Percentiles rank a stretch among this genome's conserved stretches.
phyloP scores from a whole-genome alignment of 2,888 invertebrate genomes.

The Rhamnusium bicolor region DNA sequence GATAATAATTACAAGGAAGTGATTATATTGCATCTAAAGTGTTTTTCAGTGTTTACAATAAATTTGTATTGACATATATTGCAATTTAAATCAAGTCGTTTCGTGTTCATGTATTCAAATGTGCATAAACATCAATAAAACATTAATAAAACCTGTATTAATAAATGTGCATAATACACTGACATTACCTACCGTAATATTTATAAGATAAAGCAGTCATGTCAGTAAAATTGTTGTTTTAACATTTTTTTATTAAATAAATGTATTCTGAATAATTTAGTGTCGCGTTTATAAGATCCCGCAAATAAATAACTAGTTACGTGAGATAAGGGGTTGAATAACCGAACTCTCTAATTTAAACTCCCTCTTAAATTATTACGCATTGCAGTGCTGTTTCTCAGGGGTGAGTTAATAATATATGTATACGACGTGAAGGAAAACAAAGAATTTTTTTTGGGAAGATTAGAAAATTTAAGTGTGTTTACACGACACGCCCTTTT shows the following conservation, averaged over 20 bases:
- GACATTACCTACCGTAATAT: slow-evolving; percentile 10
- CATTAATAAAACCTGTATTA: background rate
- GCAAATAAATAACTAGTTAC: background rate
- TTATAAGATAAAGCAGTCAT: background rate
- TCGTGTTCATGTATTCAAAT: background rate
- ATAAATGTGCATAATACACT: background rate
- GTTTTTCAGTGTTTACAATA: background rate
- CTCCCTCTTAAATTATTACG: background rate
- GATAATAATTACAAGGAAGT: background rate
- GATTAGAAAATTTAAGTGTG: background rate
- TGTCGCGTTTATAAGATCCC: background rate
- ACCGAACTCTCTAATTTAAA: background rate
- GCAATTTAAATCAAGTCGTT: background rate
- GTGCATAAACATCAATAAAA: background rate
- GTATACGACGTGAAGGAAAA: no score
- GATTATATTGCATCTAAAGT: background rate
- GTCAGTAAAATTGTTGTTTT: background rate
- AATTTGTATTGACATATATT: background rate
- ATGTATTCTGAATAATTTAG: background rate
- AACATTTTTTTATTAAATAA: background rate
- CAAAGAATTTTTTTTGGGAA: background rate
- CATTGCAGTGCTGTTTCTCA: background rate
- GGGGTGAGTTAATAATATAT: background rate
- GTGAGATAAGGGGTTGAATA: background rate
- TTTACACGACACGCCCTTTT: background rate